Conservation (phyloP, 2,113 vertebrate species). For the Microtus ochrogaster region DNA sequence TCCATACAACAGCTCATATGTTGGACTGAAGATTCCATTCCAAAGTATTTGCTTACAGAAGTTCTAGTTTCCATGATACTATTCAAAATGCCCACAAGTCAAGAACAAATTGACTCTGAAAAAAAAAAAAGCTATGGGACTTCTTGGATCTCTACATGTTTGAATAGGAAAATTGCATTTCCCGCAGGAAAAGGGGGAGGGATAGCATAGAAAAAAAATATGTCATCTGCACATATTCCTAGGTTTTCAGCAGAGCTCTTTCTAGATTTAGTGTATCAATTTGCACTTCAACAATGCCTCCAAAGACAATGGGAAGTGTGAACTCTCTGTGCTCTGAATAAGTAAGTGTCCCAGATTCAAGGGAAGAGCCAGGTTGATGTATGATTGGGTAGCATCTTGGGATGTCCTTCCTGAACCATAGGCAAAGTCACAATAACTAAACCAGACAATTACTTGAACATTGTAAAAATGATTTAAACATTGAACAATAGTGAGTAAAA, state of each 20-base stretch:
- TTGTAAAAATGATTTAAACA: not conserved
- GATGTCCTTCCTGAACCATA: not conserved
- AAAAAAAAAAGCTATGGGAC: not conserved
- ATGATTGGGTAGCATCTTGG: not conserved
- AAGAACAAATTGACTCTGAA: not conserved
- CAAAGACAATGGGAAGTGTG: not conserved
- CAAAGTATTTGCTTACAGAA: not conserved
- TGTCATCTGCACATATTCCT: not conserved
- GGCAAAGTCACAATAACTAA: not conserved
- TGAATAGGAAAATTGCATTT: not conserved
- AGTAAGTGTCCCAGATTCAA: not conserved
- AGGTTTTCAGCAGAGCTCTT: not conserved
- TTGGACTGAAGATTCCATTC: not conserved
- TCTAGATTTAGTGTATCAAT: not conserved
- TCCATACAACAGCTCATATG: not conserved
- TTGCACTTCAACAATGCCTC: too few relatives aligned
- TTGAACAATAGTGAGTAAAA: not conserved
- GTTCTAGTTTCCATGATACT: not conserved
- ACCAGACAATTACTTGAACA: not conserved
- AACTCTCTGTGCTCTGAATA: not conserved
- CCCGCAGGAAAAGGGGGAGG: not conserved
- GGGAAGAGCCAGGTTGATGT: fast-evolving
- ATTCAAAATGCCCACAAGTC: not conserved
- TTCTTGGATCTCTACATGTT: not conserved
- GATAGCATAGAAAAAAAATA: not conserved